Conservation (phyloP, 2,113 vertebrate genomes). For the Himantopus leucocephalus region DNA sequence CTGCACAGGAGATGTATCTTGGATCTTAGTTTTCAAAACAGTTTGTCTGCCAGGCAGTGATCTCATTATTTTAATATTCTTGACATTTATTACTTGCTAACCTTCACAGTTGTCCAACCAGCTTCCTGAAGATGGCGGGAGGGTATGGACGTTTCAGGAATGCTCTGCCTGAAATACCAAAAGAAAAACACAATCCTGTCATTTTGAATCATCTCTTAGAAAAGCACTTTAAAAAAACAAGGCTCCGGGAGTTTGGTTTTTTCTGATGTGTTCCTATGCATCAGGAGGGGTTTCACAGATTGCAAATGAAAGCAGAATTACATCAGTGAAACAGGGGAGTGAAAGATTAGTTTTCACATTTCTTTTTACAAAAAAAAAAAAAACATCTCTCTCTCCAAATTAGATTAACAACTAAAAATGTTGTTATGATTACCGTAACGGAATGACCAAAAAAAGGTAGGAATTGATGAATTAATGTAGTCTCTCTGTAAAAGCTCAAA, state of each 20-base stretch:
- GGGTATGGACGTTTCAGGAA: not conserved
- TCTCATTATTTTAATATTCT: not conserved
- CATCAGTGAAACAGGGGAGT: not conserved
- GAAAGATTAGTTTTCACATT: not conserved
- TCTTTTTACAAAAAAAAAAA: not conserved
- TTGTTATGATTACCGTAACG: not conserved
- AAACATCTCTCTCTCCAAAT: not conserved
- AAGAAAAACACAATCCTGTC: not conserved
- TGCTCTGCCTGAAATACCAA: not conserved
- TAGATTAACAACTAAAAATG: not conserved
- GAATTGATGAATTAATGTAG: not conserved
- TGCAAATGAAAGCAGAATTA: not conserved
- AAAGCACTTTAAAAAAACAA: not conserved
- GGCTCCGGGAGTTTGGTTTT: rapidly evolving
- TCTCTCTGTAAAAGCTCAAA: not conserved
- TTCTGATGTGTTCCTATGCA: not conserved
- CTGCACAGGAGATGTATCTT: not conserved
- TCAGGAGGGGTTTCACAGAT: not conserved
- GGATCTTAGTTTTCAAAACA: not conserved
- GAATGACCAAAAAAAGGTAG: not conserved
- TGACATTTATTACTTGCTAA: not conserved
- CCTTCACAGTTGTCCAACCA: not conserved
- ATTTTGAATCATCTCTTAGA: not conserved
- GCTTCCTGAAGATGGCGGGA: not conserved
- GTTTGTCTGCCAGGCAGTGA: not conserved